These are phyloP conservation scores for Drosophila atripex DNA, from an alignment of 2,888 invertebrate species.

Conservation along the genomic window DNA sequence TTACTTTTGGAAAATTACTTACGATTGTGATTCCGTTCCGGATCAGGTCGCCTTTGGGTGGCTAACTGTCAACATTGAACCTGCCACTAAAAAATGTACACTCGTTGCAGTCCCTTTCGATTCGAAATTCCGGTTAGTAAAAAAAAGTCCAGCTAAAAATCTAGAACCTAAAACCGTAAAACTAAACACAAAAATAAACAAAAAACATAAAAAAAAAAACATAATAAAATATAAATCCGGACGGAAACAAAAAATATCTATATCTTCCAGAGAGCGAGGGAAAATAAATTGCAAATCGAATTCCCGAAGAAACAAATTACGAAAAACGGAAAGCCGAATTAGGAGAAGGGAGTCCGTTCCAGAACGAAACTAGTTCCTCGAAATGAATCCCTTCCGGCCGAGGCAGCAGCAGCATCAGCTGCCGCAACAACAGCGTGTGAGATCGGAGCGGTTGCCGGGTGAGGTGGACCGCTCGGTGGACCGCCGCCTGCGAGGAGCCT, in stretches of 20 bases:
- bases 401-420: not conserved
- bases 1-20: too few species aligned
- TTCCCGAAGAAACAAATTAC: not conserved
- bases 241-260: not conserved
- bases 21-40: not conserved
- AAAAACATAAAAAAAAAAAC: not conserved
- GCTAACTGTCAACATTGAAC: not conserved
- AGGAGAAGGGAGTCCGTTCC: not conserved
- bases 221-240: too few species aligned
- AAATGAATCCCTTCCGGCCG: constrained; percentile 16
- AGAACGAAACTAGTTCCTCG: not conserved
- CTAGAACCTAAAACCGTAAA: not conserved
- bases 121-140: constrained; percentile 25
- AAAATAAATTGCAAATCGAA: not conserved
- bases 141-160: not conserved
- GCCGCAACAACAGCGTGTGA: not conserved
- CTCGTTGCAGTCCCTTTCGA: constrained; percentile 12
- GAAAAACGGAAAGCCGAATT: not conserved
- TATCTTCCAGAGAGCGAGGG: not conserved
- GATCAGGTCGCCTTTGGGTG: constrained; percentile 1
- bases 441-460: not conserved
- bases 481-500: not conserved
- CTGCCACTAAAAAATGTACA: not conserved
- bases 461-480: not conserved
- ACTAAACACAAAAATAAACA: not conserved